Conservation (phyloP, 1,140 invertebrate species). For the Doryteuthis pealeii region DNA sequence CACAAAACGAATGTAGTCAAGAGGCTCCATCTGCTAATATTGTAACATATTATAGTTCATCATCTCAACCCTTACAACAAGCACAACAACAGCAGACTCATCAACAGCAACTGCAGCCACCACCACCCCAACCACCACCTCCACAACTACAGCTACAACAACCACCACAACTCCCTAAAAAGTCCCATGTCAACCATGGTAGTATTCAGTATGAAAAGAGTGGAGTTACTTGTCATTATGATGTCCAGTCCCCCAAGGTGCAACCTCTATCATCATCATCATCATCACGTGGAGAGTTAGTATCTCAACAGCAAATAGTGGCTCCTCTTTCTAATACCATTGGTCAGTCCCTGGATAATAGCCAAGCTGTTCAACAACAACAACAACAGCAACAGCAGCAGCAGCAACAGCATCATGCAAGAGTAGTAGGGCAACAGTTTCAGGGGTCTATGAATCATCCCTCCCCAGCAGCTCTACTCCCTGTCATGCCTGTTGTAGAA, state of each 20-base stretch:
- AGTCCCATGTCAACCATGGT: no score
- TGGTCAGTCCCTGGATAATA: no score
- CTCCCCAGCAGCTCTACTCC: conserved; percentile 49
- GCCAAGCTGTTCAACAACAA: not conserved
- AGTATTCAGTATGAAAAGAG: no score
- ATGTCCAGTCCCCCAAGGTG: no score
- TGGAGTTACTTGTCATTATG: no score
- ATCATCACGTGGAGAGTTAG: no score
- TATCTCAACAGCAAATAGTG: no score
- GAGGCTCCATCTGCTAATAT: not conserved
- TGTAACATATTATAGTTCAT: not conserved
- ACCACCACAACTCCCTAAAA: no score
- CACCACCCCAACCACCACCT: not conserved
- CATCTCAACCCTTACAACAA: not conserved
- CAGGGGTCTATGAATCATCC: conserved; percentile 22
- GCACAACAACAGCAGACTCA: not conserved
- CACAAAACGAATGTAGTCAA: no score
- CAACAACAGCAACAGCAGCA: not conserved
- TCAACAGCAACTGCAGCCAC: not conserved
- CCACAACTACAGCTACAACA: not conserved
- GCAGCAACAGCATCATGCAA: not conserved
- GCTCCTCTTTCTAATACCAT: no score
- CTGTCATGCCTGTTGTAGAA: conserved; percentile 31
- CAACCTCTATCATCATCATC: no score
- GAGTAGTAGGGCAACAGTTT: not conserved